Evolutionary conservation across 2,797 vertebrate genomes (phyloP).

Genomic region (Trachurus trachurus): DNA sequence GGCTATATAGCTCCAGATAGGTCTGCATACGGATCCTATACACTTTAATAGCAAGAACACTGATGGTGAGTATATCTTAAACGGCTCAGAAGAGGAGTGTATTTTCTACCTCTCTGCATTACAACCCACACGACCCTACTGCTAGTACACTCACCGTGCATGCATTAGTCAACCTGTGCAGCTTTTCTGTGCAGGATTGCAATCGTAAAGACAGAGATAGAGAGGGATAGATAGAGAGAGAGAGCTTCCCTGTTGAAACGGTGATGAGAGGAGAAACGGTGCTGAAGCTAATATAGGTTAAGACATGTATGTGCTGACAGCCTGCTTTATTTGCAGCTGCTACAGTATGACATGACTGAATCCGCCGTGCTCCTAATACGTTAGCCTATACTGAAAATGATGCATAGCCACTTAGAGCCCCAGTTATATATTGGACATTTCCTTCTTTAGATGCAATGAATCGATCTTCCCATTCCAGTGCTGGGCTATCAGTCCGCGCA

Average conservation of each 20-base stretch:
- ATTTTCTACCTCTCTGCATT: conserved; percentile 64
- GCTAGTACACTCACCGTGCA: conserved; percentile 64
- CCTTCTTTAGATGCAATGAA: conserved; percentile 85
- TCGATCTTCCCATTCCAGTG: conserved; percentile 79
- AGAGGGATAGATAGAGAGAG: not conserved
- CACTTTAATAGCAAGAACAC: conserved; percentile 13
- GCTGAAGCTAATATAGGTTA: conserved; percentile 48
- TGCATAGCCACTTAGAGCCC: conserved; percentile 74
- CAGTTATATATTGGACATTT: conserved; percentile 75
- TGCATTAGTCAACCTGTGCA: conserved; percentile 71
- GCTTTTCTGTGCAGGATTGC: conserved; percentile 55
- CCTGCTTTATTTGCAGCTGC: conserved; percentile 51
- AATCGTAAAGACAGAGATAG: conserved; percentile 35
- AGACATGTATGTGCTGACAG: conserved; percentile 62
- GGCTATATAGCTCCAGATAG: not conserved
- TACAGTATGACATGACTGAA: conserved; percentile 54
- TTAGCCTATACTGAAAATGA: conserved; percentile 62
- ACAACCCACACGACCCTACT: conserved; percentile 73
- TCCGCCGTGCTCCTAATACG: conserved; percentile 50
- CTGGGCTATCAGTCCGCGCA: conserved; percentile 75
- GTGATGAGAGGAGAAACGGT: too few species aligned
- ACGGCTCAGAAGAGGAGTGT: conserved; percentile 34
- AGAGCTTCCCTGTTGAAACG: conserved; percentile 29
- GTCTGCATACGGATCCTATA: not conserved
- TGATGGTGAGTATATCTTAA: conserved; percentile 27